Conservation (phyloP, 2,113 vertebrate species). For the Tupaia tana region DNA sequence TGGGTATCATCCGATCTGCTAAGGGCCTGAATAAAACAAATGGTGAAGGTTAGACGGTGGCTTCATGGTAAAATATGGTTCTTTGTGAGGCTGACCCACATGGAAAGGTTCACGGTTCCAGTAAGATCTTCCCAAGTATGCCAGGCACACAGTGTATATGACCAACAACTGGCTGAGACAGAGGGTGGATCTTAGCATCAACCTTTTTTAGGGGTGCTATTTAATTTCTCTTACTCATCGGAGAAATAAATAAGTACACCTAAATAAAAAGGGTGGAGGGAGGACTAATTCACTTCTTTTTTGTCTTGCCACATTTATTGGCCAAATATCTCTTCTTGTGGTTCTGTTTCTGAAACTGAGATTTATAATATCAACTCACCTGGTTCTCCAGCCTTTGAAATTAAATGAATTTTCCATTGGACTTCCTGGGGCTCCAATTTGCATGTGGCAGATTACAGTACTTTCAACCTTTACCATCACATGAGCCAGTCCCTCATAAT, state of each 20-base stretch:
- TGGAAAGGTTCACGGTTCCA: no score
- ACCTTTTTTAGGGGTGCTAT: no score
- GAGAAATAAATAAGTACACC: no score
- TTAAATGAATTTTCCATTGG: not conserved
- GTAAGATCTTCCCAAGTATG: no score
- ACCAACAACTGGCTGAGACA: no score
- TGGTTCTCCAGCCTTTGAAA: not conserved
- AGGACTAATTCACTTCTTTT: not conserved
- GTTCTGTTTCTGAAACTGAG: not conserved
- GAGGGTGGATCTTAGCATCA: no score
- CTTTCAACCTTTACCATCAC: not conserved
- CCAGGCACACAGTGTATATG: no score
- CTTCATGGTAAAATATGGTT: no score
- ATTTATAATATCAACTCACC: not conserved
- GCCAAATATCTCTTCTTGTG: not conserved
- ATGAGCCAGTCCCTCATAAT: not conserved
- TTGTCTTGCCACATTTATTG: not conserved
- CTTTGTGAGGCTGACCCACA: no score
- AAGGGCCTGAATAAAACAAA: not conserved
- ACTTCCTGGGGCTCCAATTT: not conserved
- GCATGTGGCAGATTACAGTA: not conserved
- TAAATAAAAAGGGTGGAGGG: not conserved
- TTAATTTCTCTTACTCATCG: no score
- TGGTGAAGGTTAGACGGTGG: not conserved
- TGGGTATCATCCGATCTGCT: not conserved